Conservation (phyloP, 64 coral and sea anemone genomes). For the Catalaphyllia jardinei region DNA sequence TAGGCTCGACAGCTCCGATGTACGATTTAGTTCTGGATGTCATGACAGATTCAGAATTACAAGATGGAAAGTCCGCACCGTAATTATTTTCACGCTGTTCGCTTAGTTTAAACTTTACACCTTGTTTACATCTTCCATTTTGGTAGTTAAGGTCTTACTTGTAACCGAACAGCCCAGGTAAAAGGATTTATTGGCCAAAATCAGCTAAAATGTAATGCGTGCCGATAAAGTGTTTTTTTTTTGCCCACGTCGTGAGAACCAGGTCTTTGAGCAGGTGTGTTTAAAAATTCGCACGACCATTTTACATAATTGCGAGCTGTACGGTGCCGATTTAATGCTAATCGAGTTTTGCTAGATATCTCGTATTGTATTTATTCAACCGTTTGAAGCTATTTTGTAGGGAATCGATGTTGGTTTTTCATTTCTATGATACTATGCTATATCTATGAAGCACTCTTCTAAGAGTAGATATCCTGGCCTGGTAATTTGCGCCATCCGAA, state of each 20-base stretch:
- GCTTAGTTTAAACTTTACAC: not conserved
- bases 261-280: not conserved
- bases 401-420: not conserved
- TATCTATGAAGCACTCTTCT: not conserved
- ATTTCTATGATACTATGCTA: not conserved
- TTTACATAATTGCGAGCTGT: not conserved
- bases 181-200: not conserved
- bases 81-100: not conserved
- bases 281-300: not conserved
- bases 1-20: not conserved
- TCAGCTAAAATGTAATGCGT: not conserved
- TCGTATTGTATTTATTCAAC: not conserved
- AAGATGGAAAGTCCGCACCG: not conserved
- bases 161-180: not conserved
- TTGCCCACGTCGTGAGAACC: not conserved
- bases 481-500: too few relatives aligned
- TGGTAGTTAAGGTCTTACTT: not conserved
- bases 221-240: not conserved
- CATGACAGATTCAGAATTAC: not conserved
- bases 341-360: not conserved
- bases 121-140: not conserved
- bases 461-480: too few relatives aligned
- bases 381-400: not conserved
- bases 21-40: constrained; percentile 16
- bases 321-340: not conserved